Evolutionary conservation across 1,140 invertebrate species (phyloP), one percentile per base, ranked within the genome.

Genomic region (Drosophila subobscura): DNA sequence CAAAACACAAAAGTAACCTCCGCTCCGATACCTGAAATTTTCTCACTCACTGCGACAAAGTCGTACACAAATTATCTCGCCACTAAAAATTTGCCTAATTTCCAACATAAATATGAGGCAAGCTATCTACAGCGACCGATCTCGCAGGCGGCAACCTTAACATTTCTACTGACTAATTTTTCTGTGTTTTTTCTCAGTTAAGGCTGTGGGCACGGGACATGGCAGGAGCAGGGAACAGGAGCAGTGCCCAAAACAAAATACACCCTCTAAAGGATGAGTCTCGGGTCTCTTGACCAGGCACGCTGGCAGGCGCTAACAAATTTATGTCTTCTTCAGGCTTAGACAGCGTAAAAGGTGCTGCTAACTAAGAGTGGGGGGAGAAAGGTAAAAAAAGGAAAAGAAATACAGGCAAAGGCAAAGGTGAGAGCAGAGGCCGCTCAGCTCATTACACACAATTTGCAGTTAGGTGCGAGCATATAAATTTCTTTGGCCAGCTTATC

Each of bases 61-160:
- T 89, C 83, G 79, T 88, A 88, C 84, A 88, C 83, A 88, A 88
- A 88, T 88, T 88, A 88, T 88, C 83, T 88, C 84, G 83, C 84
- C 78, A 88, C 83, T 88, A 88, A 88, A 86, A 88, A 88, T 88
- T 88, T 88, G 83, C 83, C 83, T 88, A 88, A 88, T 88, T 88
- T 88, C 84, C 71, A 79, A 77, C 83, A 88, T 88, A 88, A 88
- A 88, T 89, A 89, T 84, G 71, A 88, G 75, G 40, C 49, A 59
- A 51, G 58, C 73, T 88, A 88, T 88, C 83, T 59, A 20, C 22
- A 50, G 60, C 40, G 72, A 79, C 83, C 83, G 83, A 88, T 88
- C 83, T 88, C 12, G 50, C 57, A 55, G 44, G 49, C 59, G 53
- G 66, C 68, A 58, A 44, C 59, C 68, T 72, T 60, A 45, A 25